phyloP scores from a whole-genome alignment of 1,140 invertebrate species.

The Amyelois transitella region DNA sequence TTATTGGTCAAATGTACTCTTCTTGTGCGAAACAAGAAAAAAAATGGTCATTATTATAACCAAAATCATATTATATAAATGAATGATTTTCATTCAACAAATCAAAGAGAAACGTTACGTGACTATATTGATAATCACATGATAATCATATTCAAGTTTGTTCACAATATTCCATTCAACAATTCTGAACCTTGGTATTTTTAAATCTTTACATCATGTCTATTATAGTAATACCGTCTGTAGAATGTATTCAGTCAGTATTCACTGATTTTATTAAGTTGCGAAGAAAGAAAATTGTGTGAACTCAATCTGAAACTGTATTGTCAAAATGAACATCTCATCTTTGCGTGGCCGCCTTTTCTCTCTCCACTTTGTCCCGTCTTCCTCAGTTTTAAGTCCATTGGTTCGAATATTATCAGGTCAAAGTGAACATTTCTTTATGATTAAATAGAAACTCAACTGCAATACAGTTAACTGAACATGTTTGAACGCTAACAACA shows the following conservation, averaged over 20 bases:
- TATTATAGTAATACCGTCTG: not conserved
- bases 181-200: not conserved
- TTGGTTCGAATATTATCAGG: too few species aligned
- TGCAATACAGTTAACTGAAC: not conserved
- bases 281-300: not conserved
- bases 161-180: not conserved
- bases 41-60: not conserved
- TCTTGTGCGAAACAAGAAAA: too few species aligned
- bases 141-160: not conserved
- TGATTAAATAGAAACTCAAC: too few species aligned
- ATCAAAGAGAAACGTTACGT: not conserved
- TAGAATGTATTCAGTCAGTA: too few species aligned
- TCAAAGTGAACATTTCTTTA: too few species aligned
- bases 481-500: not conserved
- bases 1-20: too few species aligned
- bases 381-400: too few species aligned
- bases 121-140: not conserved
- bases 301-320: too few species aligned
- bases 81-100: not conserved
- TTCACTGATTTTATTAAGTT: not conserved
- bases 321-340: too few species aligned
- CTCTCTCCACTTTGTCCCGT: too few species aligned
- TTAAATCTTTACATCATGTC: not conserved
- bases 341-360: too few species aligned
- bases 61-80: not conserved